These are phyloP conservation scores for Geophilus truncorum DNA, from an alignment of 2,888 invertebrate species.

Conservation along the genomic window DNA sequence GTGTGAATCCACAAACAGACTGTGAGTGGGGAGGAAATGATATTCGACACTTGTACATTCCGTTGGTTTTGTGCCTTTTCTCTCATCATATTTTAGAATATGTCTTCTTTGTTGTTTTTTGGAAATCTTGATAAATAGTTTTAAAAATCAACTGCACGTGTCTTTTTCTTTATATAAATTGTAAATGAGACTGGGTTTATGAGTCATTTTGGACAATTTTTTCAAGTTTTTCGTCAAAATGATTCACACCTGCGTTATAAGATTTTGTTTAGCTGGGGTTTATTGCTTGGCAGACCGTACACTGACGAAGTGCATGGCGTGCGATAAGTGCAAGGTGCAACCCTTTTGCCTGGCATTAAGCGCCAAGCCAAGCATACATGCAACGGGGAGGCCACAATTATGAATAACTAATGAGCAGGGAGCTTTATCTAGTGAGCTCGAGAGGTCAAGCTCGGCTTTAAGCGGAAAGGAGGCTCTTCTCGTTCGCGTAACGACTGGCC, in stretches of 20 bases:
- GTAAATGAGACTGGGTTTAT: too few species aligned
- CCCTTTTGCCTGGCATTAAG: constrained; percentile 4
- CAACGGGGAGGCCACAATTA: constrained; percentile 19
- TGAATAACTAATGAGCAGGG: constrained; percentile 20
- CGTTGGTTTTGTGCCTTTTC: not conserved
- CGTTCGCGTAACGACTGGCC: constrained; percentile 14
- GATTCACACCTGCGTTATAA: not conserved
- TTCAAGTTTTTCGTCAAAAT: not conserved
- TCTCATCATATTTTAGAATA: not conserved
- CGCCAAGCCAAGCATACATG: constrained; percentile 13
- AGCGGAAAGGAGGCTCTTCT: constrained; percentile 15
- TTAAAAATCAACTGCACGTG: too few species aligned
- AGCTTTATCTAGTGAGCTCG: constrained; percentile 27
- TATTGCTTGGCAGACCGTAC: not conserved
- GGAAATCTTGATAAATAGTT: too few species aligned
- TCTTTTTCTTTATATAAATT: not conserved
- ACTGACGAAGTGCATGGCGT: not conserved
- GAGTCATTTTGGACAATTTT: too few species aligned
- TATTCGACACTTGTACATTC: constrained; percentile 7
- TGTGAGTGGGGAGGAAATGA: not conserved
- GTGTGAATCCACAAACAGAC: constrained; percentile 5
- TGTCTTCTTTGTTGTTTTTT: not conserved
- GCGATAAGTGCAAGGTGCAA: constrained; percentile 27
- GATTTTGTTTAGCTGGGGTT: constrained; percentile 2
- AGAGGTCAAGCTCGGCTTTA: constrained; percentile 14